Percentiles rank a stretch among this genome's conserved stretches.
Conservation (phyloP, 2,113 vertebrate genomes). For the Scophthalmus maximus region DNA sequence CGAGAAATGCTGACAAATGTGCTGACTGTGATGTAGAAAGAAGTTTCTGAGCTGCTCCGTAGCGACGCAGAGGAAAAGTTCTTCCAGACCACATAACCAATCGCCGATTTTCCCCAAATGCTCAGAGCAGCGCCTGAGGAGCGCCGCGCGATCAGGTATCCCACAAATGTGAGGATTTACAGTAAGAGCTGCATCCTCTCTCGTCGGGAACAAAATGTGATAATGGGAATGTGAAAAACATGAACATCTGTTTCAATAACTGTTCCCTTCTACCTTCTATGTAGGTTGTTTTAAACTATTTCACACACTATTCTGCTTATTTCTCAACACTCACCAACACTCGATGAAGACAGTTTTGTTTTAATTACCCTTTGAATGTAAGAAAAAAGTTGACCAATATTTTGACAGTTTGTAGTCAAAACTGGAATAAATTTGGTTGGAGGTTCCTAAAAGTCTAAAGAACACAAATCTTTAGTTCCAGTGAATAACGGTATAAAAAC, state of each 20-base stretch:
- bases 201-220: not conserved
- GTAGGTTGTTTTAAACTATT: too few species aligned
- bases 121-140: not conserved
- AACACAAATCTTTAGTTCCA: too few species aligned
- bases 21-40: not conserved
- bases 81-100: slow-evolving; percentile 40
- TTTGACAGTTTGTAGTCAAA: too few species aligned
- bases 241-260: not conserved
- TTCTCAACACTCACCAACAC: too few species aligned
- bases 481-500: too few species aligned
- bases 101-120: slow-evolving; percentile 14
- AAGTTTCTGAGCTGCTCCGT: not conserved
- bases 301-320: too few species aligned
- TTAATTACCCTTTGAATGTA: too few species aligned
- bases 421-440: too few species aligned
- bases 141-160: not conserved
- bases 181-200: not conserved
- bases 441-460: too few species aligned
- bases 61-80: slow-evolving; percentile 4
- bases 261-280: too few species aligned
- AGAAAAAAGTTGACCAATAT: too few species aligned
- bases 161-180: slow-evolving; percentile 9
- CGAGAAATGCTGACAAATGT: slow-evolving; percentile 29
- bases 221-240: not conserved
- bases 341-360: too few species aligned